Evolutionary conservation across 2,113 vertebrate species (phyloP).

Genomic region (Chlorodrepanis virens): DNA sequence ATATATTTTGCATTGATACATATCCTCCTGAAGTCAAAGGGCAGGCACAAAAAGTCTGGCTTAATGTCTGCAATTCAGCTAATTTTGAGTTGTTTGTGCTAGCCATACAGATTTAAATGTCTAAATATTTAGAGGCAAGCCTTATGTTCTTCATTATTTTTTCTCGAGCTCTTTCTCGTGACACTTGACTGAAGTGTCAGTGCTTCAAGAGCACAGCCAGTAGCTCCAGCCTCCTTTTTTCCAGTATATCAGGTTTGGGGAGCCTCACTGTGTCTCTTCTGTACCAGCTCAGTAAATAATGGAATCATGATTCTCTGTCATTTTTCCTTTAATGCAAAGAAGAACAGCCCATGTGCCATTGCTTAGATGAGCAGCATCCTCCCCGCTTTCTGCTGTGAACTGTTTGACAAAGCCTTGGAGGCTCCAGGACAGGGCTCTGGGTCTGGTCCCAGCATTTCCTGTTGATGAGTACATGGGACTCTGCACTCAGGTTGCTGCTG

Average conservation of each 20-base stretch:
- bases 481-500: not conserved
- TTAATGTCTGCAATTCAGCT: not conserved
- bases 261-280: not conserved
- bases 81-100: not conserved
- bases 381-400: not conserved
- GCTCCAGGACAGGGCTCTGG: not conserved
- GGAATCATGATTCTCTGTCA: not conserved
- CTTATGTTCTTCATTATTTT: not conserved
- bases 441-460: not conserved
- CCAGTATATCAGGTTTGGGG: not conserved
- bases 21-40: not conserved
- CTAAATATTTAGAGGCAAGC: not conserved
- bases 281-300: not conserved
- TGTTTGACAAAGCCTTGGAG: not conserved
- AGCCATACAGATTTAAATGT: not conserved
- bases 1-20: not conserved
- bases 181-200: not conserved
- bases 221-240: not conserved
- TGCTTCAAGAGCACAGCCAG: not conserved
- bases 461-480: rapidly evolving
- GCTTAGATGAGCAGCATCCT: not conserved
- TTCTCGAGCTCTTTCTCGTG: not conserved
- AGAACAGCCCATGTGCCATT: not conserved
- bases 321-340: not conserved
- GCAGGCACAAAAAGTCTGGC: not conserved